phyloP scores from a whole-genome alignment of 1,140 invertebrate genomes.

The Heliconius himera region DNA sequence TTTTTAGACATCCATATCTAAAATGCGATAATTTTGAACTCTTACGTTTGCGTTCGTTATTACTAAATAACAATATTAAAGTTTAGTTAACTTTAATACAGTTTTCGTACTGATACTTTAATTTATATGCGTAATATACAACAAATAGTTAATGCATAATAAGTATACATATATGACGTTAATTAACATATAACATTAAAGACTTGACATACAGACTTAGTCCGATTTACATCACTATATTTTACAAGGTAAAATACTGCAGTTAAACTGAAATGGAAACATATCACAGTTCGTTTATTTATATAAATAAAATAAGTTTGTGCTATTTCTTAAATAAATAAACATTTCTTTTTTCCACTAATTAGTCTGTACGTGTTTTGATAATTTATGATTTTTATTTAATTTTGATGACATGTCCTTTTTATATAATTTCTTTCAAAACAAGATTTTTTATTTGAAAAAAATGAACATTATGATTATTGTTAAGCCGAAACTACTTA shows the following conservation, averaged over 20 bases:
- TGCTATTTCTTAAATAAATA: constrained; percentile 4
- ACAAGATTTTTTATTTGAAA: too few relatives aligned
- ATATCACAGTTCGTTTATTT: constrained; percentile 49
- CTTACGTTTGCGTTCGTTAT: not conserved
- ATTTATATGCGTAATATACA: not conserved
- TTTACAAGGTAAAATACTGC: constrained; percentile 14
- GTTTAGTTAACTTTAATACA: not conserved
- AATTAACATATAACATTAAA: not conserved
- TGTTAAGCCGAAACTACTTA: not conserved
- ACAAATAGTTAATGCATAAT: not conserved
- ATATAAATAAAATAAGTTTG: constrained; percentile 33
- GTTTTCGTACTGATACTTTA: not conserved
- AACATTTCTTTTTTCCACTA: not conserved
- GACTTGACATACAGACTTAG: constrained; percentile 3
- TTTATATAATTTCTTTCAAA: too few relatives aligned
- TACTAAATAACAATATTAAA: not conserved
- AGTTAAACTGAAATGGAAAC: constrained; percentile 39
- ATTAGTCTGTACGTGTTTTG: not conserved
- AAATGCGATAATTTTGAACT: not conserved
- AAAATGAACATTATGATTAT: too few relatives aligned
- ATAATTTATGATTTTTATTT: not conserved
- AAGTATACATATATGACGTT: not conserved
- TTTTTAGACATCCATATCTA: too few relatives aligned
- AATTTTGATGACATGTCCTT: too few relatives aligned
- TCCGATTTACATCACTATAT: constrained; percentile 2